Evolutionary conservation across 2,113 vertebrate species (phyloP), one percentile per base, ranked within the genome.

Genomic region (Cyanocitta stelleri): DNA sequence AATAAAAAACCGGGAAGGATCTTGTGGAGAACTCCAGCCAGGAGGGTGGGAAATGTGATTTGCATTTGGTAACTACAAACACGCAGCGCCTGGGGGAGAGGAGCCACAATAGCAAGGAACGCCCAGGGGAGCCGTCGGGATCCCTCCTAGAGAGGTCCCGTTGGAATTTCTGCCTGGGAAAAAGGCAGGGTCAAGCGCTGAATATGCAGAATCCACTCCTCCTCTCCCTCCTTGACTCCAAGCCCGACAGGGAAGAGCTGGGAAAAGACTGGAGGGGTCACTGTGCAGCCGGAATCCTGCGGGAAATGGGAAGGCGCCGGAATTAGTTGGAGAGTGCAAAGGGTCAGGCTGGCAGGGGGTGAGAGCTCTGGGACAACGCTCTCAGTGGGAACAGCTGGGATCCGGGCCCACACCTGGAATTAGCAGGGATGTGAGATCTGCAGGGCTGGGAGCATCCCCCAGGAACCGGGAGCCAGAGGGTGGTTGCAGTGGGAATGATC

Each of bases 1-100:
- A 35, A 43, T 32, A 43, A 54, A 33, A 44, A 64, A 1, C 5
- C 10, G 86, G 46, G 61, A 63, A 92, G 27, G 48, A 63, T 59
- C 32, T 51, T 74, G 68, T 3, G 39, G 89, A 81, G 76, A 87
- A 90, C 68, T 78, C 46, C 83, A 63, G 76, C 80, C 91, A 68
- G 94, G 80, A 96, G 94, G 89, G 91, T 95, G 94, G 80, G 91
- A 95, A 97, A 85, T 85, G 96, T 13, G 80, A 95, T 94, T 95
- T 96, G 91, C 95, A 95, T 95, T 87, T 95, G 91, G 88, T 93
- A 93, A 95, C 90, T 89, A 63, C 95, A 95, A 95, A 95, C 95
- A 96, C 80, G 29, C 72, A n/a, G 22, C 2, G 96, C 95, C 96
- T 16, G 79, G 73, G 89, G 93, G 13, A 29, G 80, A 91, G 83